Percentiles rank a stretch among this genome's conserved stretches.
Evolutionary conservation across 2,888 invertebrate species (phyloP).

Genomic region (Andricus curvator): DNA sequence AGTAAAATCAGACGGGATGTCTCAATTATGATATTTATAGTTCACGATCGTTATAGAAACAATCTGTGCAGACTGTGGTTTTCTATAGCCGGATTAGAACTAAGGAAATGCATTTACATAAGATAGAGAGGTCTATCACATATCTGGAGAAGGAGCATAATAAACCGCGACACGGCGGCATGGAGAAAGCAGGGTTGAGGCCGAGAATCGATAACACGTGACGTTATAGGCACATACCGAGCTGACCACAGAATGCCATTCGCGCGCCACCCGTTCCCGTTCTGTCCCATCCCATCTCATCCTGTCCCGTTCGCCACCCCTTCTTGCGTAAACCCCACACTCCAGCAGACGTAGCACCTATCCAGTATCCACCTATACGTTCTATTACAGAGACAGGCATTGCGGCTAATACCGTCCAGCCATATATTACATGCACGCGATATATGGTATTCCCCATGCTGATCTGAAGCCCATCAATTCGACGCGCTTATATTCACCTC

Average conservation of each 20-base stretch:
- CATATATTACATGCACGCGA: constrained; percentile 73
- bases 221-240: constrained; percentile 73
- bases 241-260: constrained; percentile 76
- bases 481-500: constrained; percentile 42
- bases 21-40: neutral
- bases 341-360: constrained; percentile 43
- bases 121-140: constrained; percentile 53
- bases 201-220: constrained; percentile 75
- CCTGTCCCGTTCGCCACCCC: constrained; percentile 51
- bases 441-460: constrained; percentile 60
- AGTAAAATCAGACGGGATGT: neutral
- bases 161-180: constrained; percentile 53
- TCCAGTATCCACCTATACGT: constrained; percentile 52
- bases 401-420: constrained; percentile 72
- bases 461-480: constrained; percentile 49
- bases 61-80: neutral
- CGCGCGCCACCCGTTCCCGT: constrained; percentile 63
- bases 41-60: neutral
- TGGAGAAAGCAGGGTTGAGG: constrained; percentile 56
- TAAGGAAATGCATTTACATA: neutral
- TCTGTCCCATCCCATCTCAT: constrained; percentile 47
- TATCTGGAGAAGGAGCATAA: constrained; percentile 54
- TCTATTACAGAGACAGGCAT: constrained; percentile 70
- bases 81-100: neutral
- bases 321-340: constrained; percentile 49